Base-by-base conservation (phyloP, 2,888 invertebrate species). In the Sesia bembeciformis region DNA sequence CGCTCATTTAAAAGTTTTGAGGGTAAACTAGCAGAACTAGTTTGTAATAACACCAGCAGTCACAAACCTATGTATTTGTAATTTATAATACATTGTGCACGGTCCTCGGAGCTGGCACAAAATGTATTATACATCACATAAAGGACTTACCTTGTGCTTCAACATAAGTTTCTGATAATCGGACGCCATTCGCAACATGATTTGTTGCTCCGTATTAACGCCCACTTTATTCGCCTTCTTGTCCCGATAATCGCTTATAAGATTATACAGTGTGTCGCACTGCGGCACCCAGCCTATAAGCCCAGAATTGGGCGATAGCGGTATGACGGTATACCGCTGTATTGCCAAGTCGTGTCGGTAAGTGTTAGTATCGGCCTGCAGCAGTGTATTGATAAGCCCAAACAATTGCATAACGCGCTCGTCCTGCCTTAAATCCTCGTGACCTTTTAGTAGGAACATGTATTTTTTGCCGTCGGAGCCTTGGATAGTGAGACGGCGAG, bases 241-340 rank as follows among this genome's bases (percentile, higher is more conserved):
- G 61, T 99, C 99, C 54, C 99, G 90, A 77, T 98, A 99, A 81
- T 99, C 99, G 62, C 97, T 92, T 66, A 99, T 98, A 3, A 99
- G 92, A 1, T 98, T 96, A 78, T 99, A 99, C 23, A 99, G 89
- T 0, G 99, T 99, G 85, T 99, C 99, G 82, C 98, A 98, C 77
- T 99, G 97, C 0, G 99, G 99, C 55, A 99, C 98, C 99, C 99
- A 99, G 57, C 99, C 98, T 62, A 98, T 98, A 40, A 99, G 91
- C 0, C 99, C 99, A 3, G 98, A 98, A 84, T 99, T 99, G 0
- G 98, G 98, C 40, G 98, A 98, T 53, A 99, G 86, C 0, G 99
- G 99, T 67, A 99, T 97, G 5, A 99, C 99, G 0, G 99, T 98
- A 77, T 99, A 99, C 51, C 99, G 91, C 90, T 98, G 95, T 64